Evolutionary conservation across 1,140 invertebrate species (phyloP), one percentile per base, ranked within the genome.

Genomic region (Oncopodura yosiiana): DNA sequence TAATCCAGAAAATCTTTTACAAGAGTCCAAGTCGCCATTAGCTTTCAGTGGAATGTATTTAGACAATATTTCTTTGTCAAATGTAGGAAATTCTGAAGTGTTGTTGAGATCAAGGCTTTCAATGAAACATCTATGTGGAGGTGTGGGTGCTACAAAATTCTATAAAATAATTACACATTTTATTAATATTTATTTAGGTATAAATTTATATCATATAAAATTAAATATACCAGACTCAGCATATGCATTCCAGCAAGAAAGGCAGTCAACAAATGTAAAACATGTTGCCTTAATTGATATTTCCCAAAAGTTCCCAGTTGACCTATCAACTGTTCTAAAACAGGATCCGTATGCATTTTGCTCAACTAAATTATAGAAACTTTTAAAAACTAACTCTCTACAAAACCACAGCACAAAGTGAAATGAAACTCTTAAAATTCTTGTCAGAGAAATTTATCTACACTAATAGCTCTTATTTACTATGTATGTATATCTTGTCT

Each of bases 181-280:
- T n/a, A n/a, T n/a, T n/a, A n/a, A n/a, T n/a, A n/a, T n/a, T n/a
- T n/a, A n/a, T n/a, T n/a, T n/a, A n/a, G n/a, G n/a, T n/a, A n/a
- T n/a, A n/a, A n/a, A n/a, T n/a, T n/a, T n/a, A n/a, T n/a, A n/a
- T n/a, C n/a, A n/a, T n/a, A n/a, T n/a, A n/a, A n/a, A n/a, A n/a
- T n/a, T n/a, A n/a, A n/a, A n/a, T n/a, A n/a, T n/a, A n/a, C n/a
- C n/a, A n/a, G n/a, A n/a, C n/a, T n/a, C 14, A 61, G 46, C 59
- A 61, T 61, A 26, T 61, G 54, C 39, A 61, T 49, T 26, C 59
- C 59, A 26, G 59, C 53, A 4, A 61, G 45, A 30, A 61, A 61
- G 1, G 49, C 59, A 26, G 49, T 45, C 12, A 61, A 46, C 9
- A 61, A 23, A 30, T 61, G 59, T 9, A 57, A 41, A 27, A 57